Evolutionary conservation across 1,140 invertebrate genomes (phyloP).

Genomic region (Diabrotica virgifera): DNA sequence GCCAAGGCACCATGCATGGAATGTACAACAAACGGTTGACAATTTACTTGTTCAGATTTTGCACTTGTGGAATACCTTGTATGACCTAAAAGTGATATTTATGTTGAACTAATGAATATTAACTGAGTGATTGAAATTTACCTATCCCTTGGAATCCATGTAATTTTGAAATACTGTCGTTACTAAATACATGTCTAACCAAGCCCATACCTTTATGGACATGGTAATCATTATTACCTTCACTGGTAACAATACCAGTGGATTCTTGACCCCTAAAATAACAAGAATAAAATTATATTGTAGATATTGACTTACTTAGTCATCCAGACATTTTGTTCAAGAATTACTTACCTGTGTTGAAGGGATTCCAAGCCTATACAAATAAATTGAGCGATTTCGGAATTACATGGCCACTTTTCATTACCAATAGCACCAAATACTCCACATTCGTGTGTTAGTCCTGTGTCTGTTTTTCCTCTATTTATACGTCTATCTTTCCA

Average conservation of each 20-base stretch:
- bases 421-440: slow-evolving; percentile 89
- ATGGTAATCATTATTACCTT: slow-evolving; percentile 76
- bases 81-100: slow-evolving; percentile 6
- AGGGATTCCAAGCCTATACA: slow-evolving; percentile 89
- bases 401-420: slow-evolving; percentile 69
- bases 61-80: slow-evolving; percentile 86
- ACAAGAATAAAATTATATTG: neutral
- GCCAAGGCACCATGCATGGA: slow-evolving; percentile 90
- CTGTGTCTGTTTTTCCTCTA: slow-evolving; percentile 26
- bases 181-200: slow-evolving; percentile 89
- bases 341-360: slow-evolving; percentile 75
- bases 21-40: slow-evolving; percentile 96
- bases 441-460: slow-evolving; percentile 77
- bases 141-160: slow-evolving; percentile 89
- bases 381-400: slow-evolving; percentile 70
- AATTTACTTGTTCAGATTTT: slow-evolving; percentile 87
- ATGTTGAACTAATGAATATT: neutral
- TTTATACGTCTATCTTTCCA: slow-evolving; percentile 17
- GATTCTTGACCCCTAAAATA: slow-evolving; percentile 85
- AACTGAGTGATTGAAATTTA: neutral
- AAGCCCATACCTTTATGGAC: slow-evolving; percentile 94
- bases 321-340: neutral
- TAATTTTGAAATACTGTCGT: slow-evolving; percentile 80
- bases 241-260: slow-evolving; percentile 90
- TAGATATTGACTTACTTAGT: no score